Conservation (phyloP, 1,140 invertebrate species). For the Aphelenchoides besseyi region DNA sequence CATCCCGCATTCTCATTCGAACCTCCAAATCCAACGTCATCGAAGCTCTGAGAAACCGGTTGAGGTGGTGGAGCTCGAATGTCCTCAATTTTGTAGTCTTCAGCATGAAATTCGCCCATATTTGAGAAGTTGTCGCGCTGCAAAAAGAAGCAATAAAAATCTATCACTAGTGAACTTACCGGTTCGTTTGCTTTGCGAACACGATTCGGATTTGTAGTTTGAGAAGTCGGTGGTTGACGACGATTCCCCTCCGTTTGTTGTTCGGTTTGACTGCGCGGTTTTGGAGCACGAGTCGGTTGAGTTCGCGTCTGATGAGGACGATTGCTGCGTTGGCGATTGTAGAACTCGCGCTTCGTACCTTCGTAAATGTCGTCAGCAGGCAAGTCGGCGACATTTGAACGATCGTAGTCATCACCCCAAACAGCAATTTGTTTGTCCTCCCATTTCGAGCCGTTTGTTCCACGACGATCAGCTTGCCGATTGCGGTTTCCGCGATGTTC, state of each 20-base stretch:
- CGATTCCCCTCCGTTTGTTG: slow-evolving; percentile 1
- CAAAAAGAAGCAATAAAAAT: slow-evolving; percentile 22
- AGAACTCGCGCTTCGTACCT: slow-evolving; percentile 35
- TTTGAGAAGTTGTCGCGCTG: slow-evolving; percentile 51
- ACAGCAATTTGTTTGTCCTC: slow-evolving; percentile 15
- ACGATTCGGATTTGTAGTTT: background rate
- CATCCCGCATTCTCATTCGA: background rate
- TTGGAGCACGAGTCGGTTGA: background rate
- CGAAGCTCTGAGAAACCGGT: background rate
- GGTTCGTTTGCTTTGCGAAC: slow-evolving; percentile 7
- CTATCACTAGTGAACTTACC: slow-evolving; percentile 4
- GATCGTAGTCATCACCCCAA: background rate
- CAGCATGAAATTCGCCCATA: slow-evolving; percentile 56
- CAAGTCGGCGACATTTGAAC: slow-evolving; percentile 4
- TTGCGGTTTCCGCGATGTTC: background rate
- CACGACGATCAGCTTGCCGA: background rate
- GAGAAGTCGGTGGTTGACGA: background rate
- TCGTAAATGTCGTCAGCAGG: slow-evolving; percentile 26
- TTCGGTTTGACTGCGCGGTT: background rate
- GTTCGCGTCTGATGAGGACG: background rate
- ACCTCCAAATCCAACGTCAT: background rate
- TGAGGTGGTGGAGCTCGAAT: background rate
- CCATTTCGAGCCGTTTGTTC: slow-evolving; percentile 13
- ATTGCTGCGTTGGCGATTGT: slow-evolving; percentile 21
- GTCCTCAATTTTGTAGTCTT: slow-evolving; percentile 35